Evolutionary conservation across 1,140 invertebrate species (phyloP), one percentile per base, ranked within the genome.

Genomic region (Holotrichia oblita): DNA sequence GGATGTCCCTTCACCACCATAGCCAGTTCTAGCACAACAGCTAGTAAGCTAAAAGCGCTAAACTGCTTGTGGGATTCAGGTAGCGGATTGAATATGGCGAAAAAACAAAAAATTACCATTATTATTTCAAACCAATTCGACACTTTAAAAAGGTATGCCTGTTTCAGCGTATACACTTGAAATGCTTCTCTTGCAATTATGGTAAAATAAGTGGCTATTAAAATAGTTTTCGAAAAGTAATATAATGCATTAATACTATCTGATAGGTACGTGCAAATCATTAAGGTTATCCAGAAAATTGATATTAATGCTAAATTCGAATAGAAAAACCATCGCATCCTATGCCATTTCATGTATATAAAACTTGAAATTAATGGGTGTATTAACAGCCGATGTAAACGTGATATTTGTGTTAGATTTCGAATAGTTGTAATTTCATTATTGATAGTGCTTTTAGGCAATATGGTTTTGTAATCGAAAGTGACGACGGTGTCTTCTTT

Each of bases 1-100:
- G 94, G 94, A 85, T 93, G 89, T 79, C 94, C 92, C 6, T 94
- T 94, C 44, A 96, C 91, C 0, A 95, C 85, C 6, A 95, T 86
- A 0, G 95, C 91, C 17, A 96, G 85, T 84, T 95, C 93, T 80
- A 92, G 89, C 41, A 94, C 93, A 0, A 93, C 93, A 22, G 95
- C 83, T 10, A 96, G 85, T 79, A 95, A 93, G 0, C 91, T 90
- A 6, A 94, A 83, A 0, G 93, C 92, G 2, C 91, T 88, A 40
- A 92, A 82, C 81, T 90, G 87, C 83, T 90, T 87, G 17, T 24
- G 22, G 4, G 0, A 9, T 9, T 9, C 61, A 8, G 12, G 6
- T 4, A 7, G 1, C 17, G 61, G 61, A 27, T 22, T 10, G 22
- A 69, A 69, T 27, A 69, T 27, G 12, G 27, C 17, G 8, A 17